Evolutionary conservation across 2,113 vertebrate species (phyloP).

Genomic region (Formicarius rufipectus): DNA sequence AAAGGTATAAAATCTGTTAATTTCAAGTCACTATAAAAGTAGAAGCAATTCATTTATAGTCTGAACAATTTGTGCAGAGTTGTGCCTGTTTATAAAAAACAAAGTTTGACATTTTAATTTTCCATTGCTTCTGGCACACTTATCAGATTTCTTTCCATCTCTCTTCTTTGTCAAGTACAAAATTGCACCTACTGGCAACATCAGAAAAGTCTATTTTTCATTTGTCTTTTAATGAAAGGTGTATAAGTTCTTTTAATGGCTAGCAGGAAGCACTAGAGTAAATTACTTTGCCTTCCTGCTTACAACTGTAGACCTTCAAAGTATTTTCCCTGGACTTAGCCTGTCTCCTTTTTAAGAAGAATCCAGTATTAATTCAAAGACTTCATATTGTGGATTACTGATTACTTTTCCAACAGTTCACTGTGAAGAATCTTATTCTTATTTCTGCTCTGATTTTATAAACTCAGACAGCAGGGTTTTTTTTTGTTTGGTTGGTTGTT

Average conservation of each 20-base stretch:
- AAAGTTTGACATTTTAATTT: slow-evolving; percentile 6
- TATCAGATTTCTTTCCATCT: neutral
- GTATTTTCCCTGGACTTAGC: neutral
- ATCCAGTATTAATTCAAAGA: neutral
- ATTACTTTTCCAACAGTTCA: neutral
- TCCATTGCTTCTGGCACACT: neutral
- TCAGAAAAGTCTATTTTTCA: neutral
- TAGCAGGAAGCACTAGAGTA: neutral
- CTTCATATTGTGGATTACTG: neutral
- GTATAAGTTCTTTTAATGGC: neutral
- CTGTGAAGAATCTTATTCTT: neutral
- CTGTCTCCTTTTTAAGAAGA: neutral
- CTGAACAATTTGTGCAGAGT: neutral
- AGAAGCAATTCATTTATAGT: neutral
- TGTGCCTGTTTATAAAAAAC: neutral
- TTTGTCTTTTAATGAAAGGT: neutral
- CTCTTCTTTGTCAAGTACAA: neutral
- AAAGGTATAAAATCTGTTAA: neutral
- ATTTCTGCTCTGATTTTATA: neutral
- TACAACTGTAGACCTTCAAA: neutral
- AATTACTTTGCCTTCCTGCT: neutral
- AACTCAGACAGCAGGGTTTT: neutral
- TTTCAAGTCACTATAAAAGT: neutral
- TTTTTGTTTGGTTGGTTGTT: too few species aligned
- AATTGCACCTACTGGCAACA: neutral